Evolutionary conservation across 2,888 invertebrate genomes (phyloP).

Genomic region (Sesamia inferens): DNA sequence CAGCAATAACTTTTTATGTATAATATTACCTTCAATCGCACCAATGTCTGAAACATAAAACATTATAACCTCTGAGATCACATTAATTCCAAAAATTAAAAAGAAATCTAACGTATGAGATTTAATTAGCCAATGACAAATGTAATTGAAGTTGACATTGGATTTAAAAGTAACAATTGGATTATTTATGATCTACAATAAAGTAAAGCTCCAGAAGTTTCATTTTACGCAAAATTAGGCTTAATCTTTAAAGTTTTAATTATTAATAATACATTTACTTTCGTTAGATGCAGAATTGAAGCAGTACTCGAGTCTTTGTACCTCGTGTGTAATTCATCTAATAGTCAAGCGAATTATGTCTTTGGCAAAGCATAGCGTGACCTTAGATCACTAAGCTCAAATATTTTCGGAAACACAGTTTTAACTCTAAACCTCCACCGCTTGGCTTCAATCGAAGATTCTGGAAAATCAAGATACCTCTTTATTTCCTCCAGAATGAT

Average conservation of each 20-base stretch:
- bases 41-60: slow-evolving; percentile 25
- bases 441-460: not conserved
- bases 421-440: no score
- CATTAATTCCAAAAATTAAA: slow-evolving; percentile 25
- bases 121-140: slow-evolving; percentile 28
- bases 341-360: not conserved
- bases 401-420: not conserved
- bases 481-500: no score
- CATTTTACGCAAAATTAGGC: not conserved
- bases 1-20: slow-evolving; percentile 8
- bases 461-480: not conserved
- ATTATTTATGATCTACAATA: slow-evolving; percentile 30
- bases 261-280: no score
- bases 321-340: not conserved
- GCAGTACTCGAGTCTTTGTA: no score
- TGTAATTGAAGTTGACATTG: slow-evolving; percentile 33
- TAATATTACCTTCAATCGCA: slow-evolving; percentile 39
- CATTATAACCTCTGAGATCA: slow-evolving; percentile 10
- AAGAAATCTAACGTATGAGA: slow-evolving; percentile 10
- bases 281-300: not conserved
- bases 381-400: not conserved
- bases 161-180: slow-evolving; percentile 40
- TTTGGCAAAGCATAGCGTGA: not conserved
- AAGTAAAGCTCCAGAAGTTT: slow-evolving; percentile 16
- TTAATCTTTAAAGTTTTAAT: no score